Base-by-base conservation (phyloP, 2,888 invertebrate genomes). In the Tinea semifulvella region DNA sequence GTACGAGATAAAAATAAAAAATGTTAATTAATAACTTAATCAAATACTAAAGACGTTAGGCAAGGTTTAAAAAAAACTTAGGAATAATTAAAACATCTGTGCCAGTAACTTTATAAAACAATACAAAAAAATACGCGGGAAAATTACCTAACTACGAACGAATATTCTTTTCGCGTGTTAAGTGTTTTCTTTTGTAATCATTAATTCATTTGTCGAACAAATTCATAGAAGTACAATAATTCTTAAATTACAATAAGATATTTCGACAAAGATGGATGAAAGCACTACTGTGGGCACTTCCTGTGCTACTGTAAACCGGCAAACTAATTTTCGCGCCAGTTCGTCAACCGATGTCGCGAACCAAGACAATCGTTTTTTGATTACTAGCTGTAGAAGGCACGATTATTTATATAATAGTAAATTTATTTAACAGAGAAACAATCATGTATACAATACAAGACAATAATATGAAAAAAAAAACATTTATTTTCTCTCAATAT, bases 351-450 rank as follows among this genome's bases (percentile, higher is more conserved):
- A 42, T 11, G 25, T 14, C 13, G 16, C 44, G 46, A 53, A 45
- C 11, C 36, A 18, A 36, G 57, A 61, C 13, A 60, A 52, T 43
- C 61, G 61, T 46, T 65, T 70, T 49, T 55, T 74, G 2, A 63
- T 74, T 47, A 60, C 68, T 10, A 63, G 61, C 56, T 68, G 66
- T 49, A 57, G 62, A 50, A 70, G 73, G 71, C 71, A 49, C 50
- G 49, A 40, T 38, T 22, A n/a, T 14, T 25, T 26, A n/a, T n/a
- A n/a, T n/a, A n/a, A n/a, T 22, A 8, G 25, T 22, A 7, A 7
- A 22, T 22, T n/a, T n/a, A n/a, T n/a, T n/a, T n/a, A n/a, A n/a
- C n/a, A n/a, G n/a, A n/a, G n/a, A n/a, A n/a, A n/a, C n/a, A n/a
- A n/a, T n/a, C n/a, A n/a, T n/a, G n/a, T n/a, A n/a, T 22, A 7